Percentiles rank a stretch among this genome's conserved stretches.
Conservation (phyloP, 30 jellyfish, hydroid and myxozoan species). For the Pseudorhiza aurosa region DNA sequence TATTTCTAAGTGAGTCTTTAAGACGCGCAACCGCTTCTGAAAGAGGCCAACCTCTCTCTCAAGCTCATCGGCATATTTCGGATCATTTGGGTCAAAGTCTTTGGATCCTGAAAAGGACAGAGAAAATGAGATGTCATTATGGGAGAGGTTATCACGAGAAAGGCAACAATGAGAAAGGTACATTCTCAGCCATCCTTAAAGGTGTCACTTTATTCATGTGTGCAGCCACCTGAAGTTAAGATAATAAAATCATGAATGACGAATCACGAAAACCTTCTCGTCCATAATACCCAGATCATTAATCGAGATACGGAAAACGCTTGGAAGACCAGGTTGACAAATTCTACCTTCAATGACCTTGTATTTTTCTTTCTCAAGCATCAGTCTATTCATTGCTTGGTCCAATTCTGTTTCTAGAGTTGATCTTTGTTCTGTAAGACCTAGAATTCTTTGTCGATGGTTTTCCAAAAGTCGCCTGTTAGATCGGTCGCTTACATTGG, state of each 20-base stretch:
- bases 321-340: conserved; percentile 18
- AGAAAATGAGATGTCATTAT: too few species aligned
- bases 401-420: conserved; percentile 73
- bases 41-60: conserved; percentile 91
- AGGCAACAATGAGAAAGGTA: too few species aligned
- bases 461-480: conserved; percentile 52
- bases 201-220: background rate
- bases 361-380: conserved; percentile 80
- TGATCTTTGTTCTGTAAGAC: conserved; percentile 51
- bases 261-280: too few species aligned
- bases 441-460: conserved; percentile 70
- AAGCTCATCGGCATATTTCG: conserved; percentile 88
- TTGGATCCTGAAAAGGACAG: conserved; percentile 49
- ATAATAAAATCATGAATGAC: background rate
- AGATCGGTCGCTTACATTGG: conserved; percentile 15
- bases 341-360: conserved; percentile 80
- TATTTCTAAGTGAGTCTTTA: conserved; percentile 74
- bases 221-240: background rate
- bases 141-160: too few species aligned
- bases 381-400: conserved; percentile 80
- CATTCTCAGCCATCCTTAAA: too few species aligned
- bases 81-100: conserved; percentile 75
- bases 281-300: too few species aligned
- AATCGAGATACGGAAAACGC: background rate
- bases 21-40: conserved; percentile 83